A percentile compares a stretch with the other conserved stretches of the same genome.
Conservation (phyloP, 2,797 vertebrate species). For the Danio jaintianensis region DNA sequence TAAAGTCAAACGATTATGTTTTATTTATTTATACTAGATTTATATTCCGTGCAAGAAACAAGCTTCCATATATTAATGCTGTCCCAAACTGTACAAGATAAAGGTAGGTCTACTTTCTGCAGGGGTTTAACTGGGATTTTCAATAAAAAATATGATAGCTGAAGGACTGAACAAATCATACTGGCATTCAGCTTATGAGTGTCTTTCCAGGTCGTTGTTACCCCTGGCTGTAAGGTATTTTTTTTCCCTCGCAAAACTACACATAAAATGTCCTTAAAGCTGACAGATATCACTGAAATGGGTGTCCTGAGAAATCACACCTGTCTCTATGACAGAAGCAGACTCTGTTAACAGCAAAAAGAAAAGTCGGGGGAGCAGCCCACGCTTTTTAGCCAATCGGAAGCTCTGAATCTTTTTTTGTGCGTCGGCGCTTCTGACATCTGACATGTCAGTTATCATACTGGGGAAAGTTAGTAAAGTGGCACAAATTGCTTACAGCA, state of each 20-base stretch:
- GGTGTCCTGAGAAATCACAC: neutral
- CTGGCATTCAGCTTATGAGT: neutral
- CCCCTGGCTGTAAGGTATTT: neutral
- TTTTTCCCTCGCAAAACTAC: neutral
- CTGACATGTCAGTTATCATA: neutral
- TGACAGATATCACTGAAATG: slow-evolving; percentile 14
- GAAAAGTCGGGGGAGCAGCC: slow-evolving; percentile 11
- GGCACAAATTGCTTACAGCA: slow-evolving; percentile 6
- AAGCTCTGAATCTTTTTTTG: neutral
- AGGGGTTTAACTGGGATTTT: neutral
- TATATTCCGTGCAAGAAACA: too few species aligned
- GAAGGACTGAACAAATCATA: neutral
- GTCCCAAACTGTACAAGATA: neutral
- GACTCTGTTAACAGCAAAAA: slow-evolving; percentile 14
- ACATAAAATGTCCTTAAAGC: neutral
- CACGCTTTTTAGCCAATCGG: slow-evolving; percentile 13
- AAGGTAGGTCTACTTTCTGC: neutral
- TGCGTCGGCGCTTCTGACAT: neutral
- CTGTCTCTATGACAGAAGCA: neutral
- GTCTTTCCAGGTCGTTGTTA: neutral
- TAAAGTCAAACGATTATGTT: too few species aligned
- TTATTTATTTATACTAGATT: too few species aligned
- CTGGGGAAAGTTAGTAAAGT: slow-evolving; percentile 16
- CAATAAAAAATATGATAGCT: neutral
- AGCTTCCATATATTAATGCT: too few species aligned